Conservation (phyloP, 2,113 vertebrate species). For the Cololabis saira region DNA sequence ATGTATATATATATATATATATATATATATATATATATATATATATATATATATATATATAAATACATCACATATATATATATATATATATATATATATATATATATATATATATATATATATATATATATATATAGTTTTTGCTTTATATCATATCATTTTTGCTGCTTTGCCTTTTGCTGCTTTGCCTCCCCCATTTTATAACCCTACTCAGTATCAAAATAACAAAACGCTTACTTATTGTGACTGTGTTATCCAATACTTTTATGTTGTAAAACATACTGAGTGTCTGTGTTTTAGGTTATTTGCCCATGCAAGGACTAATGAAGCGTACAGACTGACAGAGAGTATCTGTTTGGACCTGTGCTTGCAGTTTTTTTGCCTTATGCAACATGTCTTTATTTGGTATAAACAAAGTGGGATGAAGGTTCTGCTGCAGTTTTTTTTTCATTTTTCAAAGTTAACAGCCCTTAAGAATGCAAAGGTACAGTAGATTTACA, state of each 20-base stretch:
- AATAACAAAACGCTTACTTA: slow-evolving; percentile 31
- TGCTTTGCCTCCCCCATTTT: too few species aligned
- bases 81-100: too few species aligned
- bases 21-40: too few species aligned
- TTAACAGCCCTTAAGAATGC: slow-evolving; percentile 45
- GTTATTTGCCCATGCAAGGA: slow-evolving; percentile 22
- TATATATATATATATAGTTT: too few species aligned
- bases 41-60: too few species aligned
- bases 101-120: too few species aligned
- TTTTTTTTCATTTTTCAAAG: slow-evolving; percentile 47
- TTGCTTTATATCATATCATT: too few species aligned
- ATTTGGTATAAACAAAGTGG: slow-evolving; percentile 54
- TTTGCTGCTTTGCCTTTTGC: too few species aligned
- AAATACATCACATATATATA: too few species aligned
- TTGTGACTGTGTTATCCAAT: not conserved
- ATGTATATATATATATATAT: too few species aligned
- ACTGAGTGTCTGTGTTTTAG: slow-evolving; percentile 1
- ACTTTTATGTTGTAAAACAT: too few species aligned
- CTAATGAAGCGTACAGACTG: slow-evolving; percentile 39
- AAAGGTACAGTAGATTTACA: slow-evolving; percentile 68
- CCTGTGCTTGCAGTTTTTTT: slow-evolving; percentile 37
- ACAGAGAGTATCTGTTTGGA: slow-evolving; percentile 45
- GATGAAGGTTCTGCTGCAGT: slow-evolving; percentile 32
- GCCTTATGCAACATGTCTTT: slow-evolving; percentile 51
- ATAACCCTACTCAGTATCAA: not conserved